Conservation (phyloP, 2,113 vertebrate species). For the Vulpes vulpes region DNA sequence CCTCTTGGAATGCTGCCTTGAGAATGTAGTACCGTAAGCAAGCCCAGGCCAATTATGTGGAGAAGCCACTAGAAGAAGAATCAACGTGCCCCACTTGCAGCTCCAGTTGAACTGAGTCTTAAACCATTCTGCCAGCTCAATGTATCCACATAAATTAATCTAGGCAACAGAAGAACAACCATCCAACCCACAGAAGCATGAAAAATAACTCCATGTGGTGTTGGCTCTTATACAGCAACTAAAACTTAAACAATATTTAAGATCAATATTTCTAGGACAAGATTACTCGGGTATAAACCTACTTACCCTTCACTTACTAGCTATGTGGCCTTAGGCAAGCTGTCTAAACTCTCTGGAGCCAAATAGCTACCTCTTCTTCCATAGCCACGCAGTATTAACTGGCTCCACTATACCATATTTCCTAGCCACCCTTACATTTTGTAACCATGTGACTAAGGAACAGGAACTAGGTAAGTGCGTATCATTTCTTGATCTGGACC, state of each 20-base stretch:
- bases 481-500: not conserved
- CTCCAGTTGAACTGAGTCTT: not conserved
- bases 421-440: not conserved
- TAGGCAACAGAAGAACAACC: not conserved
- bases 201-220: not conserved
- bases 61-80: not conserved
- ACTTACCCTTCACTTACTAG: not conserved
- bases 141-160: not conserved
- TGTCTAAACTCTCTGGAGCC: not conserved
- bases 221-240: not conserved
- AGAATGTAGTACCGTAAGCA: not conserved
- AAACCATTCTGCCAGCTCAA: not conserved
- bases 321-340: not conserved
- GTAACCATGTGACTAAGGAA: not conserved
- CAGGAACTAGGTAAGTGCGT: not conserved
- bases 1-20: not conserved
- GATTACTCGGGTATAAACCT: not conserved
- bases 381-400: not conserved
- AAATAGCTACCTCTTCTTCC: not conserved
- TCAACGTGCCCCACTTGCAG: not conserved
- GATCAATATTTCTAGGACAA: not conserved
- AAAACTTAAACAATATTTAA: not conserved
- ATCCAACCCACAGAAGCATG: not conserved
- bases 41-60: not conserved
- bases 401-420: not conserved